A percentile compares a stretch with the other conserved stretches of the same genome.
phyloP scores from a whole-genome alignment of 2,888 invertebrate genomes.

The Malacosoma neustria region DNA sequence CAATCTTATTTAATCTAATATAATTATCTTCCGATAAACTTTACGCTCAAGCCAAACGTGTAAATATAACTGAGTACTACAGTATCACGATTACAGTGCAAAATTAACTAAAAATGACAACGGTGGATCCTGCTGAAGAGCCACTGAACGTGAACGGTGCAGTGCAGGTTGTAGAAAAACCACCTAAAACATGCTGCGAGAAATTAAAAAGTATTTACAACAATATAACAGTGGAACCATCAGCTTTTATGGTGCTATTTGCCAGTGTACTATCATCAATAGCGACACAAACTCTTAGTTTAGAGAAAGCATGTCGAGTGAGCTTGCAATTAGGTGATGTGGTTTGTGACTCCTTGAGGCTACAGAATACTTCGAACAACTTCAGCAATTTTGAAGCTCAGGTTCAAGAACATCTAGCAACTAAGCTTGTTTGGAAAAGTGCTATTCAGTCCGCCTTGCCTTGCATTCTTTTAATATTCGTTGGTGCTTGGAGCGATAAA shows the following conservation, averaged over 20 bases:
- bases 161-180: background rate
- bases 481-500: constrained; percentile 62
- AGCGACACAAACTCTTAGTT: constrained; percentile 44
- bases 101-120: background rate
- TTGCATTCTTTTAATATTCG: constrained; percentile 77
- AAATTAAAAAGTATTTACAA: constrained; percentile 1
- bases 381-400: constrained; percentile 47
- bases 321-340: constrained; percentile 77
- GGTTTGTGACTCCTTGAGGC: constrained; percentile 77
- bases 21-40: background rate
- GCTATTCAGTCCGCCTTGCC: constrained; percentile 82
- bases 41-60: background rate
- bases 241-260: constrained; percentile 17
- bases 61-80: background rate
- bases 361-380: constrained; percentile 73
- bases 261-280: constrained; percentile 45
- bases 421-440: constrained; percentile 84
- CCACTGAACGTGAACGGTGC: background rate
- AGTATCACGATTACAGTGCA: background rate
- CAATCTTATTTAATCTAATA: background rate
- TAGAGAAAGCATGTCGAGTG: constrained; percentile 49
- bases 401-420: constrained; percentile 78
- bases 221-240: constrained; percentile 76
- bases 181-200: background rate
- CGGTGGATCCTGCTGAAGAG: background rate